Evolutionary conservation across 2,797 vertebrate species (phyloP), one percentile per base, ranked within the genome.

Genomic region (Tolypeutes matacus): DNA sequence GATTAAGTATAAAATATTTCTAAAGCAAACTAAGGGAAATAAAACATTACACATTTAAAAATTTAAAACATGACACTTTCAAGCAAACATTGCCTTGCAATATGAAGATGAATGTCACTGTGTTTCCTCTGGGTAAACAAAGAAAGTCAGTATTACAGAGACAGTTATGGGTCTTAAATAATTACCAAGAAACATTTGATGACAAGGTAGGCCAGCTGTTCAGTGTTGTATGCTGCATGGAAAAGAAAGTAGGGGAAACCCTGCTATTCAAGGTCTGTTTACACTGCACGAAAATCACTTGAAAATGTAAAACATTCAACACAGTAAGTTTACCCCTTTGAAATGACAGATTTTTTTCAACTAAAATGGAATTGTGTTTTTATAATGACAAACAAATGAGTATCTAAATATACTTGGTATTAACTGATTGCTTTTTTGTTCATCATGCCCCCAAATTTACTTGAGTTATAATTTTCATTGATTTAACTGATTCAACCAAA

Each of bases 1-100:
- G 58, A 96, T 98, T 97, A 96, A 95, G 92, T 86, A 95, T 88
- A 92, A 96, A 93, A 89, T 25, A 21, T 97, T 97, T 97, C 89
- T 94, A 84, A 96, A 93, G 27, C 29, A 88, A 97, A 92, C 7
- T 93, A 62, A 75, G 51, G 89, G 82, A 96, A 98, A 97, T 94
- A 89, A 97, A 91, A 93, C 49, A 88, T 36, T 77, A 91, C 73
- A 65, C n/a, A 5, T 76, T 97, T 95, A 93, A 95, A 98, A 94
- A 13, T 86, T 97, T 83, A 88, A 96, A 96, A 85, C 31, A 64
- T 0, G 1, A 70, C 56, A 69, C 67, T 96, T 97, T 72, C 49
- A 96, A 97, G 69, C 42, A 91, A 56, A 78, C 70, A 36, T 5
- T 1, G 6, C 25, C 60, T 83, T 96, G 78, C 46, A 77, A 88